Base-by-base conservation (phyloP, 2,888 invertebrate genomes). In the Graphium colonna region DNA sequence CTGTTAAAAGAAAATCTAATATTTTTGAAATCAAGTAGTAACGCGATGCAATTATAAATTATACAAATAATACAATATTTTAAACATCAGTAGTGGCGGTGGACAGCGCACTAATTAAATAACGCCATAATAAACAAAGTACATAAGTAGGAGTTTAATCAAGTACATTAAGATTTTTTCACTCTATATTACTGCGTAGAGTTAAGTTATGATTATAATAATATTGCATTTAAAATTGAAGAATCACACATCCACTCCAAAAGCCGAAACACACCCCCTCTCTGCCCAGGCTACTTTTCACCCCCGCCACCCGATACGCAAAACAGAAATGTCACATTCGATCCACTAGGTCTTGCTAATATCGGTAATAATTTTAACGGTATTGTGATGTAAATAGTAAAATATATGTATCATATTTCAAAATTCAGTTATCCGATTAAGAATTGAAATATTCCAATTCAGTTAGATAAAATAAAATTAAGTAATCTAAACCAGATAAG, bases 321-420 rank as follows among this genome's bases (percentile, higher is more conserved):
- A 65, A 58, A 71, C 71, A 73, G 72, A 80, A 81, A 82, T 75
- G 82, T 84, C 83, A 84, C 71, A 77, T 81, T 82, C 82, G 56
- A 61, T 62, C 60, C 56, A 21, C 42, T 18, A 38, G 51, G 13
- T 10, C 16, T 43, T 15, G 21, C 21, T 21, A 31, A 31, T 13
- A 36, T 36, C 36, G 36, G n/a, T 36, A 13, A 12, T 13, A 3
- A 36, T 36, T 36, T 36, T 36, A 36, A 12, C 36, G 36, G 36
- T 36, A 5, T 36, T 36, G 9, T 36, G 33, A 33, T 1, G 9
- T 12, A 36, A 21, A 21, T 21, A 21, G 3, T 21, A 21, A 21
- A 21, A 21, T 5, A 21, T n/a, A n/a, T n/a, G n/a, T n/a, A n/a
- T n/a, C n/a, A n/a, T n/a, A n/a, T n/a, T n/a, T n/a, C n/a, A n/a